Evolutionary conservation across 2,888 invertebrate species (phyloP).

Genomic region (Spodoptera littoralis): DNA sequence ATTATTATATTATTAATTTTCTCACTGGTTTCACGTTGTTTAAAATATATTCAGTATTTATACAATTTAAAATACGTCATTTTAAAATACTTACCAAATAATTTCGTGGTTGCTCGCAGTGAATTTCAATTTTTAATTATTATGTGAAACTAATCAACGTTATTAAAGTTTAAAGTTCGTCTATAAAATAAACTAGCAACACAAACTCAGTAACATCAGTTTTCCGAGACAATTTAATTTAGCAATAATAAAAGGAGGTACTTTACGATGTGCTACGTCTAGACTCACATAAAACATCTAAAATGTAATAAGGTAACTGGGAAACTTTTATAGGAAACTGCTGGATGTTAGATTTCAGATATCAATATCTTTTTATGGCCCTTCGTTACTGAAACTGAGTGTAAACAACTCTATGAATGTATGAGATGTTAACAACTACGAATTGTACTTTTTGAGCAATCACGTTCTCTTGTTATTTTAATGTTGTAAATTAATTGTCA

Average conservation of each 20-base stretch:
- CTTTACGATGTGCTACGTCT: slow-evolving; percentile 44
- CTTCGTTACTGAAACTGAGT: slow-evolving; percentile 31
- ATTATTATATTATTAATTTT: no score
- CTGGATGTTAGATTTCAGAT: slow-evolving; percentile 49
- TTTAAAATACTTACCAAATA: no score
- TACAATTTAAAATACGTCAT: no score
- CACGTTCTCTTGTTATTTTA: no score
- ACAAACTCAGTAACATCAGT: neutral
- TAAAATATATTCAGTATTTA: no score
- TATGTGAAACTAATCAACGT: slow-evolving; percentile 6
- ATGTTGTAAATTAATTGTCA: no score
- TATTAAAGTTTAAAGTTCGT: slow-evolving; percentile 10
- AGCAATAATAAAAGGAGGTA: slow-evolving; percentile 33
- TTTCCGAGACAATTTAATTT: slow-evolving; percentile 33
- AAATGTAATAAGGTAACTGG: slow-evolving; percentile 55
- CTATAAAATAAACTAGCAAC: slow-evolving; percentile 7
- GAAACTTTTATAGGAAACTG: slow-evolving; percentile 46
- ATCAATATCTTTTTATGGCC: slow-evolving; percentile 55
- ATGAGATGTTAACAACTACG: neutral
- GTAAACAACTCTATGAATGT: slow-evolving; percentile 46
- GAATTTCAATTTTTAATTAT: no score
- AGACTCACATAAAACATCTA: slow-evolving; percentile 49
- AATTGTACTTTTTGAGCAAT: no score
- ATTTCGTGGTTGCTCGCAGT: no score
- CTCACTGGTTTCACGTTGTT: no score